Percentiles rank a stretch among this genome's conserved stretches.
phyloP scores from a whole-genome alignment of 2,888 invertebrate species.

The Holacanthella duospinosa region DNA sequence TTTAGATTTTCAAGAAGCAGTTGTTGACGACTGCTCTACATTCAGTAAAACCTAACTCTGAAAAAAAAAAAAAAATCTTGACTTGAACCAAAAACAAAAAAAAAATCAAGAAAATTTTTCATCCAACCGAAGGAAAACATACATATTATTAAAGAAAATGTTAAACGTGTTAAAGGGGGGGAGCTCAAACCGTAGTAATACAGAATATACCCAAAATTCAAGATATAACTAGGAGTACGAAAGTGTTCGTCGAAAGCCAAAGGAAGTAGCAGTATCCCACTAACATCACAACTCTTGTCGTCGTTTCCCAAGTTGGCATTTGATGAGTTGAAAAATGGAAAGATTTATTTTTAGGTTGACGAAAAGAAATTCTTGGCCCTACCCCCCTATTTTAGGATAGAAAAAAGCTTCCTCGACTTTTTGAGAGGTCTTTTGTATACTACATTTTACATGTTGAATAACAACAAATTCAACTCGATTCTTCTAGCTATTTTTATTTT shows the following conservation, averaged over 20 bases:
- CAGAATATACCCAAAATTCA: too few species aligned
- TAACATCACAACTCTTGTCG: too few species aligned
- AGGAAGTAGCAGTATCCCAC: too few species aligned
- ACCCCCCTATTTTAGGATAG: too few species aligned
- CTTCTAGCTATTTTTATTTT: neutral
- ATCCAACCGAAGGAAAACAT: neutral
- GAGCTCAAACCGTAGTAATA: neutral
- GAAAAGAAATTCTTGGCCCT: slow-evolving; percentile 12
- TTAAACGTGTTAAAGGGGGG: neutral
- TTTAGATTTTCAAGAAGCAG: neutral
- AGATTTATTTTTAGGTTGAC: slow-evolving; percentile 23
- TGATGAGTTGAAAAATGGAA: slow-evolving; percentile 32
- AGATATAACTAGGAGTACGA: too few species aligned
- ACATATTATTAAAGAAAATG: neutral
- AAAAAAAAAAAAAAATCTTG: neutral
- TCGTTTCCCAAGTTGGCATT: slow-evolving; percentile 13
- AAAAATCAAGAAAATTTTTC: neutral
- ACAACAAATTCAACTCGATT: too few species aligned
- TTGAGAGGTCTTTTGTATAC: too few species aligned
- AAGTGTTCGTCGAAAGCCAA: too few species aligned
- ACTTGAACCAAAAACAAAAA: neutral
- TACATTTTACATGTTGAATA: too few species aligned
- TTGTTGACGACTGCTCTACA: neutral
- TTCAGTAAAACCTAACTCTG: neutral
- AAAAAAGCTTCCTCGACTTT: too few species aligned